These are phyloP conservation scores for Pangasianodon gigas DNA, from an alignment of 2,113 vertebrate genomes.

Conservation along the genomic window DNA sequence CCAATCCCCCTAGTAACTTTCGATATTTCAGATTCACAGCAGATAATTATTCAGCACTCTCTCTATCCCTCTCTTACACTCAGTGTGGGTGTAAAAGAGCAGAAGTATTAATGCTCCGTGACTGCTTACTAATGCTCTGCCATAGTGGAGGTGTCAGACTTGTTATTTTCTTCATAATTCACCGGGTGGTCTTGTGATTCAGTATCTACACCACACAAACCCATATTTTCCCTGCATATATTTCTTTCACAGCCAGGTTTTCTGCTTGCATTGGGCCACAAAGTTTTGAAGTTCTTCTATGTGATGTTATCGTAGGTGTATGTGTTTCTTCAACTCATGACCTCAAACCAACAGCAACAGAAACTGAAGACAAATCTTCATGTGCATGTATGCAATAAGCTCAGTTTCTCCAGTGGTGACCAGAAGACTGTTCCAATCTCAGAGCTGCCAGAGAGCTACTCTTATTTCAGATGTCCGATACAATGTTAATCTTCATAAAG, in stretches of 20 bases:
- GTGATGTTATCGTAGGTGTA: background rate
- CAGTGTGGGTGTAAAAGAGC: conserved; percentile 27
- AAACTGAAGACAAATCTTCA: background rate
- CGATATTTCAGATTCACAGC: conserved; percentile 14
- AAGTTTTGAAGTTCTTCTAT: background rate
- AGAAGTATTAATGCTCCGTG: conserved; percentile 19
- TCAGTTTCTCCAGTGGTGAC: background rate
- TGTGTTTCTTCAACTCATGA: background rate
- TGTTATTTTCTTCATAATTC: conserved; percentile 23
- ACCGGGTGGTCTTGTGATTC: conserved; percentile 32
- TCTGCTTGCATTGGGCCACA: background rate
- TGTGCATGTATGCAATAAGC: background rate
- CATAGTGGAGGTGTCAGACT: conserved; percentile 44
- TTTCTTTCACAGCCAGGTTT: conserved; percentile 1
- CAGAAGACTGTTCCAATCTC: background rate
- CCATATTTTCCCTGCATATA: background rate
- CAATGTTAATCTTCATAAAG: background rate
- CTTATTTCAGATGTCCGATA: background rate
- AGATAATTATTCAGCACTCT: conserved; percentile 18
- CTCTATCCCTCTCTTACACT: background rate
- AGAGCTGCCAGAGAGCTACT: background rate
- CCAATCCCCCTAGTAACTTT: conserved; percentile 6
- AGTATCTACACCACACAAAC: conserved; percentile 6
- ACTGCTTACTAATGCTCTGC: conserved; percentile 23
- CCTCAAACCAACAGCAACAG: background rate